Evolutionary conservation across 2,113 vertebrate genomes (phyloP), one percentile per base, ranked within the genome.

Genomic region (Rhinichthys klamathensis): DNA sequence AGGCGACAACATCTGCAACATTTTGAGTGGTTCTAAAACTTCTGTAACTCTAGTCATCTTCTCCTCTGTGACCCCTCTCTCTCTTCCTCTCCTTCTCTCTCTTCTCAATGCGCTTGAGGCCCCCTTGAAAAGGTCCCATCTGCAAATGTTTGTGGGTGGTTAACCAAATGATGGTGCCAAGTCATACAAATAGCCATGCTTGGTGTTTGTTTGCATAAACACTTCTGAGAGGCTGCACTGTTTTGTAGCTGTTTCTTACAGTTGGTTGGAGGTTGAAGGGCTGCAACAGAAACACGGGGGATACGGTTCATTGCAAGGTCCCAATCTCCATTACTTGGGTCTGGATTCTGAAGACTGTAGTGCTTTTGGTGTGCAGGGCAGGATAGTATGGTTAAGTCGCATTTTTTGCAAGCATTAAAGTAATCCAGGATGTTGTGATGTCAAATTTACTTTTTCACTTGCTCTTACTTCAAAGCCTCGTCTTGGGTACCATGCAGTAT

Each of bases 161-260:
- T 97, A 96, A 96, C 94, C 94, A 94, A 93, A 94, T 95, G 95
- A 94, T 93, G 93, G 93, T 97, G 97, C 96, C 97, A 97, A 97
- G 96, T 96, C 96, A 97, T 98, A 98, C 97, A 97, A 95, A 96
- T 60, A 79, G 76, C 54, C 51, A 90, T 80, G 93, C 96, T 96
- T 96, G 95, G 96, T 97, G 96, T 98, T 97, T 98, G 96, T 97
- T 97, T 98, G 95, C 95, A 97, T 98, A 97, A 98, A 97, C 96
- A 97, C 96, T 98, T 98, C 96, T 97, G 97, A 98, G 96, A 97
- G 96, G 96, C 95, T 96, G 97, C 95, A 94, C 94, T 93, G 94
- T 89, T 80, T 84, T 80, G 58, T 27, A 30, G n/a, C 49, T 96
- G 96, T 96, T 96, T 80, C 76, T 75, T 81, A 78, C 70, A 79